Evolutionary conservation across 1,140 invertebrate species (phyloP).

Genomic region (Globodera rostochiensis): DNA sequence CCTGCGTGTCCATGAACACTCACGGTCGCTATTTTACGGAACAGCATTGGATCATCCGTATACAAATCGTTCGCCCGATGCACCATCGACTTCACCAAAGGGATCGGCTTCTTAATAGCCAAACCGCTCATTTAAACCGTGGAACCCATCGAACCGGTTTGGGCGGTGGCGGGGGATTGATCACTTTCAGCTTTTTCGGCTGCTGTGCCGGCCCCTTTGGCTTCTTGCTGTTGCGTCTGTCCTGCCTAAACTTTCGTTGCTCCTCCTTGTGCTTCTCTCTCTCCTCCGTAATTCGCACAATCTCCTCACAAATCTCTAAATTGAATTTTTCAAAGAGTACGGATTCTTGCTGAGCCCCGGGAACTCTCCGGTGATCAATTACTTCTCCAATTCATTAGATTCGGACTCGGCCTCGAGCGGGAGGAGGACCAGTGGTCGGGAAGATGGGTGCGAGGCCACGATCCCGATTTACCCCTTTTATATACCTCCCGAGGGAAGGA

Average conservation of each 20-base stretch:
- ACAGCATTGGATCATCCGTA: constrained; percentile 1
- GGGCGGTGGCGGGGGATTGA: constrained; percentile 20
- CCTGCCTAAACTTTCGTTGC: neutral
- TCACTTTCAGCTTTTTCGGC: constrained; percentile 16
- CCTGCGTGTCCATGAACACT: neutral
- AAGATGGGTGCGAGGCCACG: too few species aligned
- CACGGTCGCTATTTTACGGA: neutral
- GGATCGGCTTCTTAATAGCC: constrained; percentile 19
- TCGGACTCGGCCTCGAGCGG: too few species aligned
- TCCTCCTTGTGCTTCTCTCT: neutral
- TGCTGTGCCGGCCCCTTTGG: constrained; percentile 3
- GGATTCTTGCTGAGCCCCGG: neutral
- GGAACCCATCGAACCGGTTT: neutral
- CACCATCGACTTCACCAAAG: constrained; percentile 13
- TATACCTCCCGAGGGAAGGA: too few species aligned
- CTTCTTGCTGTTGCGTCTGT: neutral
- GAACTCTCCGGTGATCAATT: too few species aligned
- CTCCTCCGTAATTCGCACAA: constrained; percentile 14
- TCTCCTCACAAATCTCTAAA: constrained; percentile 2
- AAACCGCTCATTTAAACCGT: neutral
- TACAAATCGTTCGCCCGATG: constrained; percentile 14
- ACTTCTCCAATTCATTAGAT: too few species aligned
- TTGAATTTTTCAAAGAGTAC: neutral
- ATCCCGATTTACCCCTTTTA: too few species aligned
- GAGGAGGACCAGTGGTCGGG: too few species aligned